Base-by-base conservation (phyloP, 2,888 invertebrate genomes). In the Micoletzkya japonica region DNA sequence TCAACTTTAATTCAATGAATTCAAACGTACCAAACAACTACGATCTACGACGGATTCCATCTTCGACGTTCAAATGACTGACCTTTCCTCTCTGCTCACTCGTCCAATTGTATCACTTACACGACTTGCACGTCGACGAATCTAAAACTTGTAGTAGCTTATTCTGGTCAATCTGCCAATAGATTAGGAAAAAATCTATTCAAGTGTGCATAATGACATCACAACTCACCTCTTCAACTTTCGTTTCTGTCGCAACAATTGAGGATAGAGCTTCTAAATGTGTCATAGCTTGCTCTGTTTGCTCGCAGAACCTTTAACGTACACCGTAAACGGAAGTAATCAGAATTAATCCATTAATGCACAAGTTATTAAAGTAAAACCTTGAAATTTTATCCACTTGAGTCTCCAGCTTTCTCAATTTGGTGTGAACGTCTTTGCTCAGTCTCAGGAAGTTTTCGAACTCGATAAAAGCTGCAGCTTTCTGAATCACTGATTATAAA, bases 251-350 rank as follows among this genome's bases (percentile, higher is more conserved):
- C 26, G 37, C 52, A 10, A 71, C 70, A 10, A 79, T 72, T 14
- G 71, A 64, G 30, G 73, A 59, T 2, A 79, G 72, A n/a, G 72
- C 79, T 56, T 79, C 79, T 69, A 79, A 68, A 70, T 79, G 75
- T 17, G 79, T 77, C 73, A 79, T 75, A 14, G 77, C 77, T 64
- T 74, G 74, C 58, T 79, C 79, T 10, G 79, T 79, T 70, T 79
- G 79, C 14, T 76, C 70, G 39, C 79, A 79, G 68, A 79, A 79
- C 32, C 79, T 67, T 26, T 14, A 37, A 34, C 4, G 6, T n/a
- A 28, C 30, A 57, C 30, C 37, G 44, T 44, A 44, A 10, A 44
- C 10, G 44, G 44, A 10, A 14, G 44, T 10, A 44, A 10, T 44
- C 10, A 44, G 10, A 44, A 10, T 20, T 44, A 10, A 14, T 44